Base-by-base conservation (phyloP, 2,888 invertebrate genomes). In the Tetropium fuscum region DNA sequence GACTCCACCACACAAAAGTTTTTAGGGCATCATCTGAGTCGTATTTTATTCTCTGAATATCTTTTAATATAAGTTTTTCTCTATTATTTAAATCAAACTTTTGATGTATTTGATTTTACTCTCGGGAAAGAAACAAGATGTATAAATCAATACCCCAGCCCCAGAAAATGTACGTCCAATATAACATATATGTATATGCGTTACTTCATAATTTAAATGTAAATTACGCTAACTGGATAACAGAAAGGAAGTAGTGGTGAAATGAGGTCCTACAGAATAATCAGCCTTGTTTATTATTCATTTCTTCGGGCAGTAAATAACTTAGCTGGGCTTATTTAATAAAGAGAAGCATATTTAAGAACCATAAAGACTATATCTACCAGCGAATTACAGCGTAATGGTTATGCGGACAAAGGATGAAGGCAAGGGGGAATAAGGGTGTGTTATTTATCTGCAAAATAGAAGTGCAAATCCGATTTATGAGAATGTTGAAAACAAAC, bases 401-500 rank as follows among this genome's bases (percentile, higher is more conserved):
- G 48, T 44, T 18, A 25, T 36, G 25, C 30, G 41, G 36, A 60
- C 48, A 45, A 51, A 53, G 53, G 48, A 22, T 15, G 41, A 53
- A 51, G 55, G 55, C 41, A 60, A 54, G 53, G 18, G 15, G 40
- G 32, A 48, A 55, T 53, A 51, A 58, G 56, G 53, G 60, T 43
- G 43, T 53, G 53, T 62, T 65, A 62, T 65, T 63, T 68, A 68
- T 69, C 65, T 60, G 61, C 63, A 70, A 71, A 78, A 73, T 73
- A 73, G 70, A 69, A 71, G 75, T 71, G 73, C 71, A 77, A 77
- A 77, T 77, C 75, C 74, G 75, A 78, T 78, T 79, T 78, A 78
- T 78, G 75, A 72, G 74, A 76, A 78, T 74, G 75, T 77, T 77
- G 75, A 75, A 76, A 78, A 77, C 75, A 77, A 77, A 75, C 73